Evolutionary conservation across 2,888 invertebrate species (phyloP).

Genomic region (Clusia tigrina): DNA sequence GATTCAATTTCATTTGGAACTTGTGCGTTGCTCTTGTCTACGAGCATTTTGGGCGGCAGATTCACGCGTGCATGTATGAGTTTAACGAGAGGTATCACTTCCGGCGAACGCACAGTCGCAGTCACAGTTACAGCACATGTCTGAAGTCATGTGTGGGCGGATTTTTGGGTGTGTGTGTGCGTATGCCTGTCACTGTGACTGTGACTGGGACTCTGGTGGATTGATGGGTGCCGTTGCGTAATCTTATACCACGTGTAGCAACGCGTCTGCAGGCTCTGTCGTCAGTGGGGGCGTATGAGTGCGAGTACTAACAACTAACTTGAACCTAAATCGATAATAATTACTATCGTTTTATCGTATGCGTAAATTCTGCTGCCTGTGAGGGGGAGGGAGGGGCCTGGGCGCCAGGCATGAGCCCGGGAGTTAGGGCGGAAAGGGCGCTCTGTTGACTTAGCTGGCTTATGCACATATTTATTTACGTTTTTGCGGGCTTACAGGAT

Average conservation of each 20-base stretch:
- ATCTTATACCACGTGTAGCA: background rate
- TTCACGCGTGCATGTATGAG: background rate
- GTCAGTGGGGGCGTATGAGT: background rate
- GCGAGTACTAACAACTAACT: background rate
- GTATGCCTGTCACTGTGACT: background rate
- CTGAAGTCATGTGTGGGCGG: background rate
- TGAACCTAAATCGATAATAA: constrained; percentile 38
- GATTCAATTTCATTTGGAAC: background rate
- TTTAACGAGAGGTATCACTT: constrained; percentile 5
- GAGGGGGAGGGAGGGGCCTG: background rate
- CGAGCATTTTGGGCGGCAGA: background rate
- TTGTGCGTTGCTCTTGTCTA: background rate
- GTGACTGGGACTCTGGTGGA: background rate
- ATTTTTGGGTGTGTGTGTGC: background rate
- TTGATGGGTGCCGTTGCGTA: background rate
- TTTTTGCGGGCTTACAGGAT: constrained; percentile 31
- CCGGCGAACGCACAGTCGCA: background rate
- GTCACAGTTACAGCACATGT: background rate
- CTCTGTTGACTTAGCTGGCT: constrained; percentile 1
- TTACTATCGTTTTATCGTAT: constrained; percentile 35
- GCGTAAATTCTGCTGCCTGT: constrained; percentile 6
- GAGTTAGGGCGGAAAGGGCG: background rate
- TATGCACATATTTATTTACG: constrained; percentile 27
- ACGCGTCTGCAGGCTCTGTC: background rate
- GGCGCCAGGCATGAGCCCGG: background rate